Base-by-base conservation (phyloP, 2,113 vertebrate species). In the Ochotona princeps region DNA sequence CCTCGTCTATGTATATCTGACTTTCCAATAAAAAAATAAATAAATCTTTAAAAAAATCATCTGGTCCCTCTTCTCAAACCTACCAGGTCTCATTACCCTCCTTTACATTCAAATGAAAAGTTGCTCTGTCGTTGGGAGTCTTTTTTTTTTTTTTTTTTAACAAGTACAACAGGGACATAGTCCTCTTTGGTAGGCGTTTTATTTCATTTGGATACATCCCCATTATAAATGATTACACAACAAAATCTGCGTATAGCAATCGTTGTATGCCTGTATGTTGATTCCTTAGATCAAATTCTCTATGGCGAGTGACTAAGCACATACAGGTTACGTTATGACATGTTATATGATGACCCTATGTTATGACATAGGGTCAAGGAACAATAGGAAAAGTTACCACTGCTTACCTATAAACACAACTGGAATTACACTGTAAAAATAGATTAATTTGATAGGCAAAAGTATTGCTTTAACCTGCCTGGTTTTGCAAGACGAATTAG, bases 171-270 rank as follows among this genome's bases (percentile, higher is more conserved):
- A 57, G 67, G 54, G 21, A 81, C 15, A 84, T 23, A 74, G 17
- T 20, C 28, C 21, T 20, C 5, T 78, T 49, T 73, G 28, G 14
- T 63, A 20, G 20, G 30, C 4, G 73, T 72, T 75, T 9, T 47
- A 83, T 54, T 70, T 74, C 84, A 80, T 78, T 78, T 49, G 85
- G 47, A 63, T 74, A 83, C 28, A 82, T 75, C 65, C 63, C 35
- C 63, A 28, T 35, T 63, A 85, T 61, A 91, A 85, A 86, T 82
- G 54, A 75, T 69, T 65, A 66, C 79, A 0, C 25, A 66, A 61
- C 30, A 76, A 91, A 92, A 51, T 17, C 1, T 72, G 11, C 3
- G 66, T 30, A 51, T 0, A 76, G 26, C 94, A 92, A 87, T 84
- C n/a, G 57, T 8, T 87, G 60, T 4, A 73, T 49, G 67, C 7